Evolutionary conservation across 2,113 vertebrate species (phyloP).

Genomic region (Willisornis vidua): DNA sequence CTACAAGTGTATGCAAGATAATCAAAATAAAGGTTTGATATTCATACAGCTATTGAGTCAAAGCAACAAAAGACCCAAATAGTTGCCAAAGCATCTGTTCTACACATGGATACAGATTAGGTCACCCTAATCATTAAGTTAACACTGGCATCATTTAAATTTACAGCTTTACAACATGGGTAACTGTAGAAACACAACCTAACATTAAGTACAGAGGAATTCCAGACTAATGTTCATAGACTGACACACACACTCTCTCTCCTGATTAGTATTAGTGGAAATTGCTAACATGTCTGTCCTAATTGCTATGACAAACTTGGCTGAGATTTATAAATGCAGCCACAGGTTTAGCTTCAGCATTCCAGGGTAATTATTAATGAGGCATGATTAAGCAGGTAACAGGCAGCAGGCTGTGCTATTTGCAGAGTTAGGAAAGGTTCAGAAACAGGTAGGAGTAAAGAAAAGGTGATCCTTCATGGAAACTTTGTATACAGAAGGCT

Average conservation of each 20-base stretch:
- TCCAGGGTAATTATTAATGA: constrained; percentile 12
- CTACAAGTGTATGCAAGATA: not conserved
- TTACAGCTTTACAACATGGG: not conserved
- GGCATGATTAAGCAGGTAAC: not conserved
- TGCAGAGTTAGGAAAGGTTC: not conserved
- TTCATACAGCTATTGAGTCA: not conserved
- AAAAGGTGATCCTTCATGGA: not conserved
- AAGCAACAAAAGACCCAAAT: not conserved
- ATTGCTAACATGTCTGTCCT: not conserved
- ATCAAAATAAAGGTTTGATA: not conserved
- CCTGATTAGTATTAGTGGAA: not conserved
- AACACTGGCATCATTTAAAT: not conserved
- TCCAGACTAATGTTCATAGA: not conserved
- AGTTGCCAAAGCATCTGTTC: constrained; percentile 1
- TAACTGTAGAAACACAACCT: constrained; percentile 33
- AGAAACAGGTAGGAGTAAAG: not conserved
- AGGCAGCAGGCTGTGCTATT: not conserved
- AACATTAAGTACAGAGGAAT: not conserved
- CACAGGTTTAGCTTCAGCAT: not conserved
- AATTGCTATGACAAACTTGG: not conserved
- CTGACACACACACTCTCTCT: not conserved
- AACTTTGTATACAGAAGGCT: not conserved
- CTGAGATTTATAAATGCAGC: not conserved
- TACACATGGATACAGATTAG: not conserved
- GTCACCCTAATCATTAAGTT: not conserved